phyloP scores from a whole-genome alignment of 2,113 vertebrate species.

The Octodon degus region DNA sequence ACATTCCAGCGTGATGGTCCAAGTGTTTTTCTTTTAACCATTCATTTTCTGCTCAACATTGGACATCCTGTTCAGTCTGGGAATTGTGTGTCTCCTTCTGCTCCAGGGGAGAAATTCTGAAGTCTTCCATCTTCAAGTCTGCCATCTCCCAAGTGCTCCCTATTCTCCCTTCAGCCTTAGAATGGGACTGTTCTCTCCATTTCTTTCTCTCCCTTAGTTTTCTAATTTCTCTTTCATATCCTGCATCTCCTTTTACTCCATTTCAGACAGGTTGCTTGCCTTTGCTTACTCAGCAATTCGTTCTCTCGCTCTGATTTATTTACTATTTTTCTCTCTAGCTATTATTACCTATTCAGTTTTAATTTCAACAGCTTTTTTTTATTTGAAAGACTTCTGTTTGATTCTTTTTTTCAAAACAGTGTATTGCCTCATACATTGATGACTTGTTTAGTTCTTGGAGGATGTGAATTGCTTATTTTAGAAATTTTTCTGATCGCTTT shows the following conservation, averaged over 20 bases:
- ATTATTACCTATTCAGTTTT: not conserved
- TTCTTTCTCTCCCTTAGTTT: not conserved
- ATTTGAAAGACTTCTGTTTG: not conserved
- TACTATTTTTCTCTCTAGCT: not conserved
- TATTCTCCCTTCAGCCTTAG: no score
- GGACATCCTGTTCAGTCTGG: not conserved
- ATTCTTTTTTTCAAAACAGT: not conserved
- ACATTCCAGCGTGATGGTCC: not conserved
- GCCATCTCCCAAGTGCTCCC: rapidly evolving
- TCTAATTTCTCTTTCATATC: not conserved
- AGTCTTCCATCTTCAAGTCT: not conserved
- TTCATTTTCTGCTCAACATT: not conserved
- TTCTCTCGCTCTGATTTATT: not conserved
- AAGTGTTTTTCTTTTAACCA: not conserved
- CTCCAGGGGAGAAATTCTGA: not conserved
- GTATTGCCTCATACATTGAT: not conserved
- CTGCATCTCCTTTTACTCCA: not conserved
- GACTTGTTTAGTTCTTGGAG: not conserved
- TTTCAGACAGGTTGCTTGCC: not conserved
- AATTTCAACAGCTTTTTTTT: constrained; percentile 39
- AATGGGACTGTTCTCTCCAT: rapidly evolving
- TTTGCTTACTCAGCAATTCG: not conserved
- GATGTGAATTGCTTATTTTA: not conserved
- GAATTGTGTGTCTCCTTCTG: not conserved
- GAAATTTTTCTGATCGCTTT: not conserved